Percentiles rank a stretch among this genome's conserved stretches.
Evolutionary conservation across 2,888 invertebrate genomes (phyloP).

Genomic region (Ernsta delagoae): DNA sequence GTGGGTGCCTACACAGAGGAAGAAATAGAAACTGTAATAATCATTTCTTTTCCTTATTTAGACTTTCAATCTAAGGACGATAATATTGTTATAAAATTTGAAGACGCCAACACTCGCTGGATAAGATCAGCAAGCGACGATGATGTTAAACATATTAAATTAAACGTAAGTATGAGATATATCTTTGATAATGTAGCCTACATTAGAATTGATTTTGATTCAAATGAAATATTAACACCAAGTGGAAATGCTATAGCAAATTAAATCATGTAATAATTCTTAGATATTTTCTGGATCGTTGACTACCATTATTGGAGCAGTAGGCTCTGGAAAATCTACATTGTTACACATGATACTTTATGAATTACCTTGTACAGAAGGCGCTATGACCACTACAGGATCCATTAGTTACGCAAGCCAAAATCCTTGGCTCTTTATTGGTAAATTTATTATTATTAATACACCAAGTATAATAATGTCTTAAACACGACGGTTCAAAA

Average conservation of each 20-base stretch:
- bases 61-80: slow-evolving; percentile 43
- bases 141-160: slow-evolving; percentile 73
- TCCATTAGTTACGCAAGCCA: slow-evolving; percentile 91
- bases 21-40: too few species aligned
- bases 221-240: too few species aligned
- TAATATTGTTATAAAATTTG: slow-evolving; percentile 62
- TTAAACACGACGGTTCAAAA: too few species aligned
- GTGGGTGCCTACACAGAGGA: too few species aligned
- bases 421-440: slow-evolving; percentile 92
- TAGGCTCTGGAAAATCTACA: slow-evolving; percentile 86
- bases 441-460: slow-evolving; percentile 46
- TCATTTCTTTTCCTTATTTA: too few species aligned
- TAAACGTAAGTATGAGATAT: slow-evolving; percentile 70
- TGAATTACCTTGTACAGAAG: slow-evolving; percentile 85
- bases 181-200: too few species aligned
- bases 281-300: slow-evolving; percentile 70
- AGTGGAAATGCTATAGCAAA: too few species aligned
- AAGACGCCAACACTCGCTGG: slow-evolving; percentile 81
- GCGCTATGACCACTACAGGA: slow-evolving; percentile 86
- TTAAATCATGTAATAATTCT: not conserved
- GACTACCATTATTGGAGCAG: slow-evolving; percentile 86
- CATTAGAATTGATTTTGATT: too few species aligned
- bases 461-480: too few species aligned
- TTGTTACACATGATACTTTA: slow-evolving; percentile 81
- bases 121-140: slow-evolving; percentile 66